phyloP scores from a whole-genome alignment of 2,113 vertebrate genomes.

The Coryphaenoides rupestris region DNA sequence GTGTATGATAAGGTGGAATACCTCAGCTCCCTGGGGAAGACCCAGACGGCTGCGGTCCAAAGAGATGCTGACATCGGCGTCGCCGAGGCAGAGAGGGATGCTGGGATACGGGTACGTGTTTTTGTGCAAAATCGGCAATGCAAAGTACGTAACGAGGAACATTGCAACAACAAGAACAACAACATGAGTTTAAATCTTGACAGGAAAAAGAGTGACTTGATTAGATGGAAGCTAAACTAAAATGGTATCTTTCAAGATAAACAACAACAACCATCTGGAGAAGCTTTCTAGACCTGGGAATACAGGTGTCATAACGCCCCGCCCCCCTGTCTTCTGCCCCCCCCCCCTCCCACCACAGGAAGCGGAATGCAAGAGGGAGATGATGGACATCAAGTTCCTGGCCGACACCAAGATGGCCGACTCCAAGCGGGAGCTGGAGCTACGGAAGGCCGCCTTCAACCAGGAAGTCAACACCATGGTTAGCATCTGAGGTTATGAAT shows the following conservation, averaged over 20 bases:
- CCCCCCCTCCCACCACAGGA: constrained; percentile 68
- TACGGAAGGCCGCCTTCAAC: constrained; percentile 89
- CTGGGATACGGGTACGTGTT: constrained; percentile 84
- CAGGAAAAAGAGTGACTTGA: too few relatives aligned
- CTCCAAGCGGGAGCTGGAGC: constrained; percentile 87
- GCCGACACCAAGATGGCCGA: constrained; percentile 93
- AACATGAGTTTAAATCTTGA: too few relatives aligned
- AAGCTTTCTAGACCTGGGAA: too few relatives aligned
- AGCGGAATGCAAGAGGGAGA: constrained; percentile 91
- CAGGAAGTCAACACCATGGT: constrained; percentile 96
- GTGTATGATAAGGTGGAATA: constrained; percentile 96
- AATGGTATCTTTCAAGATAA: too few relatives aligned
- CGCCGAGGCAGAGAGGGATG: constrained; percentile 91
- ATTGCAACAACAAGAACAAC: too few relatives aligned
- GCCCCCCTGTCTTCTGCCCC: neutral
- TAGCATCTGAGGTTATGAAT: constrained; percentile 6
- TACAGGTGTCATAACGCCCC: neutral
- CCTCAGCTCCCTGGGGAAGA: constrained; percentile 93
- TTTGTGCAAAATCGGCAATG: too few relatives aligned
- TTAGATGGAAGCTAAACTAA: too few relatives aligned
- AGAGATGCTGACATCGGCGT: constrained; percentile 93
- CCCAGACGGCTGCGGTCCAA: constrained; percentile 88
- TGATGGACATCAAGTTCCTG: constrained; percentile 90
- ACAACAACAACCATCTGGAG: too few relatives aligned
- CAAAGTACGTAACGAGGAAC: too few relatives aligned